Evolutionary conservation across 2,888 invertebrate genomes (phyloP), one percentile per base, ranked within the genome.

Genomic region (Lithophane socia): DNA sequence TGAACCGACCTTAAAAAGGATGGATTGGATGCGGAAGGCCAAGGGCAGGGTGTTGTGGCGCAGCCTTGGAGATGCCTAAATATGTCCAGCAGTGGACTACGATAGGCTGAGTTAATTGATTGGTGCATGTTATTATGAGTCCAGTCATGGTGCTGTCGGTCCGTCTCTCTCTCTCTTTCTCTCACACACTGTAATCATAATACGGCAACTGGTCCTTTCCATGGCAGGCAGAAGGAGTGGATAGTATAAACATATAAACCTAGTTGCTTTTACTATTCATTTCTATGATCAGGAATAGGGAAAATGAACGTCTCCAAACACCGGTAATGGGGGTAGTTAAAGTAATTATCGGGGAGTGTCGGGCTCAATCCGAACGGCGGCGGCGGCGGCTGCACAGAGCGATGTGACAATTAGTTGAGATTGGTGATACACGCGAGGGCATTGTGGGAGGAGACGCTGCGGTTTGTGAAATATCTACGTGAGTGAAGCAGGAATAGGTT

Each of bases 341-440:
- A 77, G 86, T 75, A 86, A 86, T 86, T 86, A 86, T 73, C 69
- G 73, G 3, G 24, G 68, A 56, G 69, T 63, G 52, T 70, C 56
- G 81, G 76, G 74, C 69, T 79, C 77, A 72, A 79, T 75, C 78
- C 61, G 52, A 58, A 67, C 67, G 75, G 70, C 58, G 52, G 18
- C 58, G 52, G 18, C 29, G 44, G 68, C 60, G 58, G 84, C 52
- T 64, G 83, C 49, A 64, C 86, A 63, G 58, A 83, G 76, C 64
- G 69, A 84, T 77, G 77, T 73, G 81, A 74, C 81, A 81, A 86
- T 86, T 87, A 80, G 67, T 79, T 60, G 37, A n/a, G 74, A 64
- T 61, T 49, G n/a, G 52, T 21, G 64, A 67, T 10, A 49, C 52
- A 73, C 64, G 72, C 58, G 47, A 7, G 5, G 2, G 0, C 0